phyloP scores from a whole-genome alignment of 2,113 vertebrate species.

The Rissa tridactyla region DNA sequence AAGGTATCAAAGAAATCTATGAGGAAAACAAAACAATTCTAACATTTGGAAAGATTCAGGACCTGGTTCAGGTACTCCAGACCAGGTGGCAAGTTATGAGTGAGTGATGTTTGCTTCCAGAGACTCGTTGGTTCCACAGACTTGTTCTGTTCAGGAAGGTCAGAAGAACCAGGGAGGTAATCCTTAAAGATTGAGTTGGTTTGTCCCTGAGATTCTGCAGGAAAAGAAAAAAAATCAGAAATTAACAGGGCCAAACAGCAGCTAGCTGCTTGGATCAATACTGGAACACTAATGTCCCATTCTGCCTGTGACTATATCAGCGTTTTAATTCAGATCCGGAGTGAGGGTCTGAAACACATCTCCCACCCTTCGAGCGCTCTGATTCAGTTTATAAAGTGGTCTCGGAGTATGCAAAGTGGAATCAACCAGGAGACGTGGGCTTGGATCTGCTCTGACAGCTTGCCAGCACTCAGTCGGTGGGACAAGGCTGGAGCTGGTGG shows the following conservation, averaged over 20 bases:
- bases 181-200: constrained; percentile 10
- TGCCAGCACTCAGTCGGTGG: not conserved
- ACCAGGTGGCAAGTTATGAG: constrained; percentile 68
- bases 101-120: constrained; percentile 1
- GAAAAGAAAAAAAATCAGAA: not conserved
- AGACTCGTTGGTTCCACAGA: not conserved
- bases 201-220: constrained; percentile 52
- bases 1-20: not conserved
- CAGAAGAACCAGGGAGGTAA: constrained; percentile 65
- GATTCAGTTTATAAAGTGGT: not conserved
- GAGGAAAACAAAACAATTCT: not conserved
- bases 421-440: not conserved
- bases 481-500: not conserved
- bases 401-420: not conserved
- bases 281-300: not conserved
- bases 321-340: not conserved
- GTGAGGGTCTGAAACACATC: not conserved
- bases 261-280: not conserved
- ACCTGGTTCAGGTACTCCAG: constrained; percentile 78
- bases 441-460: not conserved
- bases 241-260: not conserved
- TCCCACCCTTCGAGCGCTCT: fast-evolving
- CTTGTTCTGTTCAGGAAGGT: not conserved
- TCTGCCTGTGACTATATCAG: not conserved
- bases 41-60: not conserved